phyloP scores from a whole-genome alignment of 2,113 vertebrate genomes.

The Myotis davidii region DNA sequence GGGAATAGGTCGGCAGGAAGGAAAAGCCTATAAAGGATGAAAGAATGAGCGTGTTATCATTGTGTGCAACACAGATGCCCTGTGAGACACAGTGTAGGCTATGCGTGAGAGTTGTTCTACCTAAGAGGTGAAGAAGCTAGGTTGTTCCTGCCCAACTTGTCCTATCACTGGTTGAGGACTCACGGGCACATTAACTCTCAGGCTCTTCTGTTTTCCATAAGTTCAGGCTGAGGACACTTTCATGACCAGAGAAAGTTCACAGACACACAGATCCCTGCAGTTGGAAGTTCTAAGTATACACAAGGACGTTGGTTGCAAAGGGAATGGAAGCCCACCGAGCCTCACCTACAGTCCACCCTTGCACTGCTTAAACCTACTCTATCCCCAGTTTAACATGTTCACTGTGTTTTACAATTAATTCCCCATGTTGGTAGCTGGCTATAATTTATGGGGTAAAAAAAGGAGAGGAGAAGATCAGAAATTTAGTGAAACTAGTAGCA shows the following conservation, averaged over 20 bases:
- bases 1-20: not conserved
- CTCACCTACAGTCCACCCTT: not conserved
- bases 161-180: not conserved
- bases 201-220: not conserved
- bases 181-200: not conserved
- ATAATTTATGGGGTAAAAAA: not conserved
- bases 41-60: not conserved
- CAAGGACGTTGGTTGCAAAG: not conserved
- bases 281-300: not conserved
- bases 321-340: not conserved
- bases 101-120: not conserved
- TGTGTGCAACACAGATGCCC: not conserved
- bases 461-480: not conserved
- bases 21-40: not conserved
- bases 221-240: not conserved
- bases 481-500: not conserved
- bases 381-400: not conserved
- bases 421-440: not conserved
- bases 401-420: not conserved
- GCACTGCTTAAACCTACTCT: not conserved
- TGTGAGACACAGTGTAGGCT: not conserved
- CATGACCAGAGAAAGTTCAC: not conserved
- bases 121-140: not conserved
- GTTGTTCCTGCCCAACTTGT: not conserved
- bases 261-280: not conserved